Percentiles rank a stretch among this genome's conserved stretches.
These are phyloP conservation scores for Ligdia adustata DNA, from an alignment of 2,888 invertebrate species.

Conservation along the genomic window DNA sequence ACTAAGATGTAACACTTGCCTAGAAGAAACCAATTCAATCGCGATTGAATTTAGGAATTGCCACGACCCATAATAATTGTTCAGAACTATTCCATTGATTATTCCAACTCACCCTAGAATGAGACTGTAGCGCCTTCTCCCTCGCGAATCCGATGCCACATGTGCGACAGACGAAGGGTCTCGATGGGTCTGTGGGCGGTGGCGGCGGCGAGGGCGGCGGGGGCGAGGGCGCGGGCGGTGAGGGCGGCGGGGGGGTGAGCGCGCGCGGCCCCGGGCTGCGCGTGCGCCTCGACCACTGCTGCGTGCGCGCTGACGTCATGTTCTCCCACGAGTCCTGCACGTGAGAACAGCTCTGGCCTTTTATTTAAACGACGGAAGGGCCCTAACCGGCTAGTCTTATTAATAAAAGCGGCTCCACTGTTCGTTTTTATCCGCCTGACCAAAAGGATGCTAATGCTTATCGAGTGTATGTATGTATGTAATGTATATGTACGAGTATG, in stretches of 20 bases:
- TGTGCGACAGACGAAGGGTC: constrained; percentile 91
- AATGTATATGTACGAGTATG: no score
- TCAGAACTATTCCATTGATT: no score
- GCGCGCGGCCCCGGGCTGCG: constrained; percentile 50
- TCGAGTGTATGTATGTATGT: no score
- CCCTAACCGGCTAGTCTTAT: no score
- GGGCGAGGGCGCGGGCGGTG: constrained; percentile 40
- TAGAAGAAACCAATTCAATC: no score
- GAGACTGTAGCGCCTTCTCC: constrained; percentile 92
- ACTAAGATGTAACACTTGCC: no score
- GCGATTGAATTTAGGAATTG: no score
- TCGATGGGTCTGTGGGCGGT: constrained; percentile 85
- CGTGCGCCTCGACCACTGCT: constrained; percentile 73
- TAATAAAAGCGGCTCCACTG: no score
- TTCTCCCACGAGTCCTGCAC: constrained; percentile 75
- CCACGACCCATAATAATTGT: no score
- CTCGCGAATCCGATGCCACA: constrained; percentile 89
- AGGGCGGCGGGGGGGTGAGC: constrained; percentile 42
- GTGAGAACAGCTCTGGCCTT: constrained; percentile 15
- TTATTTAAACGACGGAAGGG: constrained; percentile 20
- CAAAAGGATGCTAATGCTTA: no score
- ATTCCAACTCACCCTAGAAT: constrained; percentile 80
- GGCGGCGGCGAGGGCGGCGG: constrained; percentile 53
- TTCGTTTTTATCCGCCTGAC: no score
- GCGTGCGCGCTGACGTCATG: constrained; percentile 80